Percentiles rank a stretch among this genome's conserved stretches.
Conservation (phyloP, 2,888 invertebrate species). For the Holacanthella duospinosa region DNA sequence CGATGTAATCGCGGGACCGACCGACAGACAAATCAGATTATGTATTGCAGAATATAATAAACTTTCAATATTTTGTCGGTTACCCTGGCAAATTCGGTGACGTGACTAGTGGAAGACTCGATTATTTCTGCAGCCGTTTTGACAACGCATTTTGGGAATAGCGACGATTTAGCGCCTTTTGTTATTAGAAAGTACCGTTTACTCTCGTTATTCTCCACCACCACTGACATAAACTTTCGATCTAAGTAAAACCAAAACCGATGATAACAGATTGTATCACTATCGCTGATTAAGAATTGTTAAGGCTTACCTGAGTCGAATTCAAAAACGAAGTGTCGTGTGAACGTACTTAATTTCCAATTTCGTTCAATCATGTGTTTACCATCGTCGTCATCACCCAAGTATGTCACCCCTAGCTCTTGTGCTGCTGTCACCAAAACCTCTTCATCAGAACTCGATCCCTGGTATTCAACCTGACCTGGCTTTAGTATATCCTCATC, state of each 20-base stretch:
- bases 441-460: conserved; percentile 86
- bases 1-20: no score
- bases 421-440: conserved; percentile 73
- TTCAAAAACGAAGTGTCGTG: conserved; percentile 66
- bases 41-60: no score
- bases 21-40: no score
- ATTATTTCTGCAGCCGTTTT: conserved; percentile 42
- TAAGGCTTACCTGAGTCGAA: conserved; percentile 57
- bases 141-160: conserved; percentile 52
- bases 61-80: no score
- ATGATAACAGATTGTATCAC: no score
- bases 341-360: conserved; percentile 41
- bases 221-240: conserved; percentile 83
- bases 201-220: conserved; percentile 58
- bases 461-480: conserved; percentile 49
- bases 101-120: conserved; percentile 42
- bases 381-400: conserved; percentile 38
- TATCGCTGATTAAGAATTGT: not conserved
- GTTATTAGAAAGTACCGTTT: conserved; percentile 60
- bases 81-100: conserved; percentile 50
- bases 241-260: conserved; percentile 43
- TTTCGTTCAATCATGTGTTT: conserved; percentile 43
- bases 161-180: conserved; percentile 71
- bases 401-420: not conserved
- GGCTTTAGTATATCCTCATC: conserved; percentile 49